Base-by-base conservation (phyloP, 64 coral and sea anemone genomes). In the Montipora capricornis region DNA sequence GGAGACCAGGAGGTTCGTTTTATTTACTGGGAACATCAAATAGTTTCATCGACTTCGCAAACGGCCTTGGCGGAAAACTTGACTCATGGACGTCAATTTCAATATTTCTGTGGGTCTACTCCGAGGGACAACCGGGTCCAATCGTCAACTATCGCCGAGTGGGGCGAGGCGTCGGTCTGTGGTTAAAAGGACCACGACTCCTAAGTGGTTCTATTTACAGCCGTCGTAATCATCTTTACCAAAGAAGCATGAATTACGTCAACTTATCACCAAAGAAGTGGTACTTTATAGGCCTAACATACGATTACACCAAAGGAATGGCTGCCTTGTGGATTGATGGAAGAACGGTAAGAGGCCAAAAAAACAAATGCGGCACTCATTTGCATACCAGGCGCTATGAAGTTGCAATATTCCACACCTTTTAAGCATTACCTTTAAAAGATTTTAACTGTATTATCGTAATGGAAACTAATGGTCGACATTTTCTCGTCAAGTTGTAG, bases 31-130 rank as follows among this genome's bases (percentile, higher is more conserved):
- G 96, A 29, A 82, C 6, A 73, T 17, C 0, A 20, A 58, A 79
- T 71, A 94, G 93, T 47, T 98, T 92, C 77, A 77, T 98, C 6
- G 96, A 95, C 89, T 95, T 98, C 61, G 79, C 49, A 55, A 98
- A 98, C 49, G 22, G 71, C 5, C 44, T 26, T 37, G 47, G 93
- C 24, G 96, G 96, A 5, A 68, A 81, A 79, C 84, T 98, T 6
- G 96, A 98, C 47, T 78, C 84, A 22, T 78, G 44, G 26, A 80
- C 37, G 4, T 93, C 92, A 20, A 68, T 87, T 17, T 80, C 92
- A 16, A 88, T 93, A 44, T 88, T 93, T 46, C 19, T 93, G 11
- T 93, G 92, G 92, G 84, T 93, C 14, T 50, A 57, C 70, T 75
- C 77, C 8, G 74, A 89, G 10, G 59, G 59, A 3, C 77, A 48